These are phyloP conservation scores for Procapra przewalskii DNA, from an alignment of 2,113 vertebrate genomes.

Conservation along the genomic window DNA sequence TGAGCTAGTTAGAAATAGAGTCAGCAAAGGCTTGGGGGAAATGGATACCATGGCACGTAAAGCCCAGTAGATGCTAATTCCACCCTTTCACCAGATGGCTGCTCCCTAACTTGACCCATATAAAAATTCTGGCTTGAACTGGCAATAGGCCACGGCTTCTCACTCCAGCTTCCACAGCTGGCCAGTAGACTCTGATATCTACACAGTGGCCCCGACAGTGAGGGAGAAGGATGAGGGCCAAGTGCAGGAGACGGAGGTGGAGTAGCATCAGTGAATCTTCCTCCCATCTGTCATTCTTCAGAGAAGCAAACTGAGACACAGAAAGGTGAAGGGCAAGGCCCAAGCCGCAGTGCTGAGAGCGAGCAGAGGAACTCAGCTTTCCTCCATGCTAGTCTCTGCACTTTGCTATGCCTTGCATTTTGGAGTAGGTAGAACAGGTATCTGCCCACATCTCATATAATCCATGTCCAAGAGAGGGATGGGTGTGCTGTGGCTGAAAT, in stretches of 20 bases:
- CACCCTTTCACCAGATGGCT: neutral
- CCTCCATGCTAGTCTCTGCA: neutral
- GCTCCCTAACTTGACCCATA: neutral
- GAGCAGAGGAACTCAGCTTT: neutral
- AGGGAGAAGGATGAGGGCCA: rapidly evolving
- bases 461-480: neutral
- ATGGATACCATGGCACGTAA: too few relatives aligned
- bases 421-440: neutral
- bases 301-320: neutral
- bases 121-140: neutral
- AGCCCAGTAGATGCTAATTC: neutral
- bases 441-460: too few relatives aligned
- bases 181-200: neutral
- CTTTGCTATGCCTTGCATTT: neutral
- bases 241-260: neutral
- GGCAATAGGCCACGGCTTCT: neutral
- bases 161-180: neutral
- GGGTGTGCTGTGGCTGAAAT: neutral
- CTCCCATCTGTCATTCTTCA: neutral
- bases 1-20: neutral
- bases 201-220: too few relatives aligned
- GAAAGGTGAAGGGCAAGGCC: neutral
- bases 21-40: neutral
- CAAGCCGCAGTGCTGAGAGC: neutral
- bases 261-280: neutral